These are phyloP conservation scores for Nothocercus julius DNA, from an alignment of 2,113 vertebrate genomes.

Conservation along the genomic window DNA sequence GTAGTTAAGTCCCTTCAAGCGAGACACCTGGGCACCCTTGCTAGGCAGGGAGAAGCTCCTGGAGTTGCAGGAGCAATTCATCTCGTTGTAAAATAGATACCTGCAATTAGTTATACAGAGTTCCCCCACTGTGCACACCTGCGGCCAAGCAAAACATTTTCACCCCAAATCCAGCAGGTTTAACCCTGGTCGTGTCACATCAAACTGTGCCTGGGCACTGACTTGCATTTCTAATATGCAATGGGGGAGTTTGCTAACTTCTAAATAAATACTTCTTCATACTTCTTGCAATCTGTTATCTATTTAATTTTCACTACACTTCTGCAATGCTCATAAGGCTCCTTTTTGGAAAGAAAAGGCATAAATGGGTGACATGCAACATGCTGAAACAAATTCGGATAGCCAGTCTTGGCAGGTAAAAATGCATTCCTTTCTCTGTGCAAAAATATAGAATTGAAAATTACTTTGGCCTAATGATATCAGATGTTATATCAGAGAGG, in stretches of 20 bases:
- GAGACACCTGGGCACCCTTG: fast-evolving
- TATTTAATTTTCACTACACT: neutral
- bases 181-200: neutral
- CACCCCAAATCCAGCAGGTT: neutral
- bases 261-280: neutral
- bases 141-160: neutral
- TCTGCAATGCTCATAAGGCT: neutral
- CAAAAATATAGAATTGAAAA: slow-evolving; percentile 5
- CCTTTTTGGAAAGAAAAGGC: neutral
- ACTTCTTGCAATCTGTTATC: neutral
- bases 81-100: neutral
- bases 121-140: neutral
- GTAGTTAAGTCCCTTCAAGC: neutral
- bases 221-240: neutral
- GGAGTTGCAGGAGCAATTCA: fast-evolving
- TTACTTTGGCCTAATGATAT: slow-evolving; percentile 38
- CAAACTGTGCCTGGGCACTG: neutral
- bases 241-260: neutral
- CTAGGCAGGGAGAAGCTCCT: neutral
- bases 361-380: neutral
- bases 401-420: neutral
- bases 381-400: slow-evolving; percentile 16
- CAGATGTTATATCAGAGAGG: slow-evolving; percentile 48
- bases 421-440: neutral
- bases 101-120: fast-evolving